Evolutionary conservation across 1,140 invertebrate genomes (phyloP).

Genomic region (Drosophila littoralis): DNA sequence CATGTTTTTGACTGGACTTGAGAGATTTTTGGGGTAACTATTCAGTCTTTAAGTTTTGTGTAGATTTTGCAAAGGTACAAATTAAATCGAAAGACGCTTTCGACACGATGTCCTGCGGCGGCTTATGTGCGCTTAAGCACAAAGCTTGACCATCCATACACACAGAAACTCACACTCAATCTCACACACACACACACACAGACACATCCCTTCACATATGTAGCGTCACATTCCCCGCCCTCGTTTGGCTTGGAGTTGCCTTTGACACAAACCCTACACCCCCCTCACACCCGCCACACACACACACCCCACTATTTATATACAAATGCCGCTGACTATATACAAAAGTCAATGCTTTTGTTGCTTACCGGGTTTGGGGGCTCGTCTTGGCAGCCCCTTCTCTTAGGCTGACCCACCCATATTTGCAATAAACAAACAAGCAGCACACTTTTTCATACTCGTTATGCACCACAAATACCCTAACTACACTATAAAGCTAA

Average conservation of each 20-base stretch:
- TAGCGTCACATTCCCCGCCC: constrained; percentile 16
- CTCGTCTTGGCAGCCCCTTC: constrained; percentile 22
- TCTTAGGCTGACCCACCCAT: constrained; percentile 37
- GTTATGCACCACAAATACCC: constrained; percentile 1
- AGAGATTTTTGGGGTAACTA: constrained; percentile 22
- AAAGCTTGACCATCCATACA: constrained; percentile 69
- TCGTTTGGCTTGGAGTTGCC: constrained; percentile 44
- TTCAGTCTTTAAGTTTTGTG: constrained; percentile 59
- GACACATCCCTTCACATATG: constrained; percentile 4
- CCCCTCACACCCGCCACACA: constrained; percentile 30
- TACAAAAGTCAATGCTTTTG: constrained; percentile 81
- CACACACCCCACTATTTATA: constrained; percentile 65
- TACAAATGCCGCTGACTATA: constrained; percentile 80
- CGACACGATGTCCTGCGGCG: constrained; percentile 69
- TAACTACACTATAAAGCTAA: neutral
- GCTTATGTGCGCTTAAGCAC: constrained; percentile 79
- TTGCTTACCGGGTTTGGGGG: constrained; percentile 49
- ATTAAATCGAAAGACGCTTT: constrained; percentile 67
- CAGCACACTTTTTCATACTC: constrained; percentile 2
- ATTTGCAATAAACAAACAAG: constrained; percentile 42
- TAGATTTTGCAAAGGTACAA: constrained; percentile 52
- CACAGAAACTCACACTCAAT: constrained; percentile 38
- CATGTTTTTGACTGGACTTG: neutral
- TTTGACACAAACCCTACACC: constrained; percentile 57
- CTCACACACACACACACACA: neutral